Evolutionary conservation across 2,797 vertebrate species (phyloP), one percentile per base, ranked within the genome.

Genomic region (Acanthurus leucopareius): DNA sequence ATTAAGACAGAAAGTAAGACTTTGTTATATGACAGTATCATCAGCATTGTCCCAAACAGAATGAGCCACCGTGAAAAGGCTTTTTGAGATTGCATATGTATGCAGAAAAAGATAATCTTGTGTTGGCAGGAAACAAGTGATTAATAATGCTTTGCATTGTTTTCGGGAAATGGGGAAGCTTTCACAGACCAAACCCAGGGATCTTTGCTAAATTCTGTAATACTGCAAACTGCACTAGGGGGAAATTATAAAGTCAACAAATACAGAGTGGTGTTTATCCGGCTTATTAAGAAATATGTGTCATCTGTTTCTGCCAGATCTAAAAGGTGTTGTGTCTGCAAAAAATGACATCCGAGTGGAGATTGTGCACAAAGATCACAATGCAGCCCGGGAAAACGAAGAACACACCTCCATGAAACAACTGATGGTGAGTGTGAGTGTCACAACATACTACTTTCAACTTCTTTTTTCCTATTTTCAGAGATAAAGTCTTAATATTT

Each of bases 301-400:
- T 78, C 44, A 5, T 84, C 74, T 88, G 73, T 91, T 89, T 86
- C 54, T 86, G 75, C 70, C 92, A 99, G 98, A 99, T 95, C 95
- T 98, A 57, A 99, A 99, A 93, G 98, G 98, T 1, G 98, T 97
- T 0, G 98, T 98, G 47, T 99, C 98, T 0, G 97, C 97, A 68
- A 99, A 98, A 94, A 99, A 99, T 1, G 98, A 99, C 51, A 99
- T 99, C 89, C 97, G 98, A 0, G 98, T 99, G 68, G 98, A 99
- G 93, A 99, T 99, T 6, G 97, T 99, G 0, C 98, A 99, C 94
- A 99, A 99, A 90, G 98, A 99, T 90, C 97, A 98, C 3, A 95
- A 97, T 9, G 94, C 97, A 0, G 96, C 96, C 5, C 92, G 97
- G 42, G 98, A 99, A 66, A 94, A 95, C 0, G 97, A 99, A 82